Base-by-base conservation (phyloP, 2,888 invertebrate species). In the Brenthis daphne region DNA sequence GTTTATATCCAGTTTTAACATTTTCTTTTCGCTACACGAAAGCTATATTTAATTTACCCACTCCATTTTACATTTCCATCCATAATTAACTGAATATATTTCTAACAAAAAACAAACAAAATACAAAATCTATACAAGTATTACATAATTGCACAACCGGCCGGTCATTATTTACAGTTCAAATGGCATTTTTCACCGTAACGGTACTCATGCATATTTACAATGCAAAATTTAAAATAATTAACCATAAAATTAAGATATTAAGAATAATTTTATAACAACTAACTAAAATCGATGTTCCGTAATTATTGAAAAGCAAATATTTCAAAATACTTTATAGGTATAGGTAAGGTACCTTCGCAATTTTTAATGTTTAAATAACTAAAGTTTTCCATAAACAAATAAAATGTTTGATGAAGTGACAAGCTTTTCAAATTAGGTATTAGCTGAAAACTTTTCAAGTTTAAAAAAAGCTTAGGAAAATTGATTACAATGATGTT, bases 101-200 rank as follows among this genome's bases (percentile, higher is more conserved):
- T 12, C 24, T 24, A 57, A 69, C 61, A 20, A 60, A 60, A 48
- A 50, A 61, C 43, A 47, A 65, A 57, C 3, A 29, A n/a, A 55
- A 57, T 57, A 48, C 33, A 47, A 68, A 66, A 50, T 55, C 57
- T 68, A 71, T 55, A 61, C 37, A 65, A 48, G 48, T 54, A 57
- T 51, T 61, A 20, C 55, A 68, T 70, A 74, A 92, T 92, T 92
- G 92, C 92, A 92, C 92, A 86, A 89, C 92, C 92, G 92, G 92
- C 92, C 92, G 86, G 84, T 80, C 77, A 80, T 79, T 43, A 81
- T 71, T 63, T 70, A 73, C 69, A 74, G 73, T 67, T 69, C 61
- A 69, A 65, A 69, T 70, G 66, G 70, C 69, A 70, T 65, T 60
- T 61, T 43, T 58, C 47, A 68, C 54, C 57, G 20, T 64, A 64